Conservation (phyloP, 2,888 invertebrate species). For the Nineta flava region DNA sequence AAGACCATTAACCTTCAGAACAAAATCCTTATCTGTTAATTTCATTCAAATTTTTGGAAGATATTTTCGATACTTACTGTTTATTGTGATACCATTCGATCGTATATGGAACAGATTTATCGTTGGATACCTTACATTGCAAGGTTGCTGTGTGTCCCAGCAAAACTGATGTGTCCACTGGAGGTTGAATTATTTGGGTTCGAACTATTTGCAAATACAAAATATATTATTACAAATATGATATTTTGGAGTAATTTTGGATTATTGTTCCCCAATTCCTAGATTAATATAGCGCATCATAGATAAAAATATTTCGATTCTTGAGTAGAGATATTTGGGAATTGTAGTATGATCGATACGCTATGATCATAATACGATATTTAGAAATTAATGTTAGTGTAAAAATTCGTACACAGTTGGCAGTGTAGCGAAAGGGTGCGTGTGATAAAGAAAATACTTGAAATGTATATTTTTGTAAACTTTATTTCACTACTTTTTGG, state of each 20-base stretch:
- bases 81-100: conserved; percentile 81
- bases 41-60: background rate
- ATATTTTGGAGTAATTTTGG: background rate
- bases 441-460: no score
- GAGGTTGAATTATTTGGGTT: conserved; percentile 86
- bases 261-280: conserved; percentile 5
- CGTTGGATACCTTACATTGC: conserved; percentile 87
- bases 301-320: no score
- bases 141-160: conserved; percentile 85
- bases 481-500: no score
- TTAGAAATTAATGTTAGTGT: no score
- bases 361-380: no score
- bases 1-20: conserved; percentile 37
- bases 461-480: no score
- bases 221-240: conserved; percentile 3
- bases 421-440: no score
- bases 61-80: conserved; percentile 39
- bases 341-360: no score
- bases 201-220: conserved; percentile 43
- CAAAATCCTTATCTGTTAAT: background rate
- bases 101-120: conserved; percentile 72
- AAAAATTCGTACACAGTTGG: no score
- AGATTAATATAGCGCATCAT: no score
- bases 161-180: conserved; percentile 79
- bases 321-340: no score